These are phyloP conservation scores for Napeogenes sylphis DNA, from an alignment of 2,888 invertebrate genomes.

Conservation along the genomic window DNA sequence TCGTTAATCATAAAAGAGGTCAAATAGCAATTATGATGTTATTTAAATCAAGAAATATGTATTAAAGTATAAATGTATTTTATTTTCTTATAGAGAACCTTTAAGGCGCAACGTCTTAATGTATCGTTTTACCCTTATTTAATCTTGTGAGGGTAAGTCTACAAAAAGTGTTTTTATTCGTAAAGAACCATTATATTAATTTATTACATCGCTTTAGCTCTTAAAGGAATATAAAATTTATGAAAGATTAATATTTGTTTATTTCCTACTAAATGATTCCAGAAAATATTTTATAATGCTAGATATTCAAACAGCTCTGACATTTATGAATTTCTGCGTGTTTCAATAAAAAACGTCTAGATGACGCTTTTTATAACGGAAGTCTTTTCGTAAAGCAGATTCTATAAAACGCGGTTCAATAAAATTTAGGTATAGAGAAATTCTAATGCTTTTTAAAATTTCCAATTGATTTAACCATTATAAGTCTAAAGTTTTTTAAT, in stretches of 20 bases:
- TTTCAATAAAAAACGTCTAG: too few species aligned
- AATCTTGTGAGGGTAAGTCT: constrained; percentile 22
- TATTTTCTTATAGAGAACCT: constrained; percentile 10
- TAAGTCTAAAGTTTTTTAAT: too few species aligned
- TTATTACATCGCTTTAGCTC: constrained; percentile 3
- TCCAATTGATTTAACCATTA: too few species aligned
- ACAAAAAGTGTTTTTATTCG: constrained; percentile 7
- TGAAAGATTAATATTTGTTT: not conserved
- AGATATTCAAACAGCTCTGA: too few species aligned
- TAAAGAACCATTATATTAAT: constrained; percentile 12
- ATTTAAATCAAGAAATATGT: constrained; percentile 1
- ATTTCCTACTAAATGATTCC: constrained; percentile 2
- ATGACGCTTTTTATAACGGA: too few species aligned
- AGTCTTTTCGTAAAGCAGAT: too few species aligned
- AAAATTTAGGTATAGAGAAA: too few species aligned
- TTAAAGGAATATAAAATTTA: too few species aligned
- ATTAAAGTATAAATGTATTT: too few species aligned
- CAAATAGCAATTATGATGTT: not conserved
- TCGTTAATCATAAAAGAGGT: constrained; percentile 14
- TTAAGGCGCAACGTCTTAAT: constrained; percentile 23
- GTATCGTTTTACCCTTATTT: constrained; percentile 32
- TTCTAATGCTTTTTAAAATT: too few species aligned
- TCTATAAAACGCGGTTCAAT: too few species aligned
- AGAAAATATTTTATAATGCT: not conserved
- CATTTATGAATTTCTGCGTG: too few species aligned